phyloP scores from a whole-genome alignment of 92 coral and sea anemone species.

The Zoanthus sansibaricus region DNA sequence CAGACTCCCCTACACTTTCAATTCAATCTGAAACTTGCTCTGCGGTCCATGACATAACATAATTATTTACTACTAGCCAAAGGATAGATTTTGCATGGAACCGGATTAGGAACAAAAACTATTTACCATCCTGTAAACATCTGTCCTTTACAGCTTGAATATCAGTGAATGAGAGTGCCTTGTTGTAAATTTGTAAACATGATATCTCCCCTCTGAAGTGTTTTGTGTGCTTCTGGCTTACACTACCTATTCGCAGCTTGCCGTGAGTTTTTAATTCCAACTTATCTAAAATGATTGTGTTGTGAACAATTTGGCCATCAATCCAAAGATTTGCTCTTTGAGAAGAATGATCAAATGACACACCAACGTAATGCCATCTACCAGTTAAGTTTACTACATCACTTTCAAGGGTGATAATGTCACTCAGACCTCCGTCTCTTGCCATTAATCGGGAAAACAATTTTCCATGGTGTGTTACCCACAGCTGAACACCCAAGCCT shows the following conservation, averaged over 20 bases:
- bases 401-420: conserved; percentile 27
- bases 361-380: conserved; percentile 78
- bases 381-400: conserved; percentile 47
- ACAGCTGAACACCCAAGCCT: conserved; percentile 63
- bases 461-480: conserved; percentile 63
- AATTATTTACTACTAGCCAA: background rate
- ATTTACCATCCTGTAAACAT: conserved; percentile 60
- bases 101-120: background rate
- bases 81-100: background rate
- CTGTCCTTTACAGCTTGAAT: conserved; percentile 63
- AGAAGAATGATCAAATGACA: conserved; percentile 60
- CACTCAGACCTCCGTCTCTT: conserved; percentile 46
- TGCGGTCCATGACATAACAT: background rate
- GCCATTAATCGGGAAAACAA: conserved; percentile 52
- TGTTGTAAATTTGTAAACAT: conserved; percentile 80
- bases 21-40: no score
- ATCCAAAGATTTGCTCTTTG: conserved; percentile 77
- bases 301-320: conserved; percentile 63
- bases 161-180: conserved; percentile 57
- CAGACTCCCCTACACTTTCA: no score
- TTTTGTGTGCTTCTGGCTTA: conserved; percentile 48
- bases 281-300: conserved; percentile 41
- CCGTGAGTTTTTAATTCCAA: conserved; percentile 67
- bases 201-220: conserved; percentile 80
- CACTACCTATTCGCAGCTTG: conserved; percentile 64